These are phyloP conservation scores for Pseudomugil gertrudae DNA, from an alignment of 2,797 vertebrate species.

Conservation along the genomic window DNA sequence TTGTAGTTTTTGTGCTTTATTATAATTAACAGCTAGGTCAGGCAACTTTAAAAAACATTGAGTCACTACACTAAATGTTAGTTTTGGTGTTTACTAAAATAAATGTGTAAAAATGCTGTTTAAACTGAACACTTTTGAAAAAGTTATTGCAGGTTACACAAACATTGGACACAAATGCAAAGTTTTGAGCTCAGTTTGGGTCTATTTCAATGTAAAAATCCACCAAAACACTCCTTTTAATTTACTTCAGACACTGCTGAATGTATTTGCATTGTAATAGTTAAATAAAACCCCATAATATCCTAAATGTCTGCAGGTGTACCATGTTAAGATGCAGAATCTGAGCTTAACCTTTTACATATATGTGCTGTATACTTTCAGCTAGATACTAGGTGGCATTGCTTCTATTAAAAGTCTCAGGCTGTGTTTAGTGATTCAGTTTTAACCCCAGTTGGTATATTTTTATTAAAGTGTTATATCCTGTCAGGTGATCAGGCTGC, in stretches of 20 bases:
- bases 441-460: background rate
- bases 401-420: background rate
- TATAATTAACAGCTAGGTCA: too few relatives aligned
- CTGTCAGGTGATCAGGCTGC: background rate
- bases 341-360: background rate
- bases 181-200: background rate
- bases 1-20: background rate
- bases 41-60: background rate
- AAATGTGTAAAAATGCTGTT: background rate
- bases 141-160: background rate
- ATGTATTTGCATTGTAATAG: background rate
- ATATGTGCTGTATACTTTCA: background rate
- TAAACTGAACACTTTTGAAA: background rate
- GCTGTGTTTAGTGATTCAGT: conserved; percentile 4
- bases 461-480: background rate
- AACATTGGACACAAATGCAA: background rate
- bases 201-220: background rate
- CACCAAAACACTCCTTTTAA: background rate
- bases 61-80: background rate
- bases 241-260: background rate
- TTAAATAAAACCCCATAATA: background rate
- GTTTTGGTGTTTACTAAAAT: background rate
- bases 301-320: background rate
- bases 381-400: background rate
- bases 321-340: background rate